Percentiles rank a stretch among this genome's conserved stretches.
Evolutionary conservation across 2,888 invertebrate genomes (phyloP).

Genomic region (Nymphalis polychloros): DNA sequence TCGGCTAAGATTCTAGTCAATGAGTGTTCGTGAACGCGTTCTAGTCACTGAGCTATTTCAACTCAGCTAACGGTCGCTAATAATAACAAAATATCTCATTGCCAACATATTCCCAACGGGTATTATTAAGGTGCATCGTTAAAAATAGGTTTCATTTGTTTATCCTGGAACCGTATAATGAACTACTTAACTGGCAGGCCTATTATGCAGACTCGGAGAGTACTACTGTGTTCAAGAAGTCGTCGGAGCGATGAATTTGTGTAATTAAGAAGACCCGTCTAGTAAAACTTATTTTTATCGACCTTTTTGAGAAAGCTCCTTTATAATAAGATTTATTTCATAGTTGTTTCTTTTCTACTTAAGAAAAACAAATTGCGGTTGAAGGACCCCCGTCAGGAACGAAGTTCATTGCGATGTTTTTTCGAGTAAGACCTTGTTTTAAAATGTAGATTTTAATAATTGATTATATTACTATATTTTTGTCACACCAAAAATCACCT

Average conservation of each 20-base stretch:
- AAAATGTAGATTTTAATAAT: too few species aligned
- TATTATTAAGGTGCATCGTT: constrained; percentile 5
- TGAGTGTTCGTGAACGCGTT: too few species aligned
- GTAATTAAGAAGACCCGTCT: constrained; percentile 62
- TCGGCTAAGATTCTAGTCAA: too few species aligned
- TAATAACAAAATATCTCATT: background rate
- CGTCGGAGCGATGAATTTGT: constrained; percentile 59
- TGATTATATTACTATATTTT: too few species aligned
- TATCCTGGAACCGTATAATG: constrained; percentile 29
- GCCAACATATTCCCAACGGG: background rate
- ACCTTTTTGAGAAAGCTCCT: constrained; percentile 11
- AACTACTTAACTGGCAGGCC: constrained; percentile 30
- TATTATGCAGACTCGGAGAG: constrained; percentile 38
- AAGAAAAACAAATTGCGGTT: too few species aligned
- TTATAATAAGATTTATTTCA: constrained; percentile 8
- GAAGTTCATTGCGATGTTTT: too few species aligned
- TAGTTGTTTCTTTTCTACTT: background rate
- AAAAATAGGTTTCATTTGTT: constrained; percentile 11
- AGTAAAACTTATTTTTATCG: constrained; percentile 1
- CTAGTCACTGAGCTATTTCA: too few species aligned
- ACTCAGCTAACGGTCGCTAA: background rate
- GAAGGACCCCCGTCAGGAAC: too few species aligned
- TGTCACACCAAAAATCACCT: too few species aligned
- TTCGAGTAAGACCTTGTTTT: too few species aligned
- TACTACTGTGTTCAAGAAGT: constrained; percentile 55